Evolutionary conservation across 2,888 invertebrate genomes (phyloP), one percentile per base, ranked within the genome.

Genomic region (Diarsia rubi): DNA sequence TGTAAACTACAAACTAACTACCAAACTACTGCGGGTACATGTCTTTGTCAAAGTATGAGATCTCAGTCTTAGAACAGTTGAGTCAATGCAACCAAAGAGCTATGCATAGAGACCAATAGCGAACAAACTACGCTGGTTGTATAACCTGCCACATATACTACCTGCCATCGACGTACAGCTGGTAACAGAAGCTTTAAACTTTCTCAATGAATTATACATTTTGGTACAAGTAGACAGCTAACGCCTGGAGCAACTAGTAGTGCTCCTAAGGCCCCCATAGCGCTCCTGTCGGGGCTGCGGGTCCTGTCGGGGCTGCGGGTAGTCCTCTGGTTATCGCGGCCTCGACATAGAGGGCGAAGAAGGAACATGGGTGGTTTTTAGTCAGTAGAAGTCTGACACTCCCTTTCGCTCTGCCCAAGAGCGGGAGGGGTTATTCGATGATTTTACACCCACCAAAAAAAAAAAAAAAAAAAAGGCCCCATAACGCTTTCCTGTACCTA

Each of bases 161-260:
- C 52, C 54, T 73, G 54, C 73, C 42, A 31, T 60, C n/a, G n/a
- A 21, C 57, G 42, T 71, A 69, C 75, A 83, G 59, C 69, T 79
- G 71, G 59, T 60, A 44, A n/a, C 78, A 45, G 52, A 45, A 69
- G 66, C 69, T 75, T 54, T 19, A 62, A 79, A 83, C 75, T 82
- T 82, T 75, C 54, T 59, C 49, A 57, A 72, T 79, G 49, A 79
- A 71, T 70, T 82, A 82, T 74, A 65, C 44, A 68, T 82, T 66
- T 52, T 54, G 65, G 65, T 69, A 42, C 60, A 69, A 63, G 52
- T 27, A 59, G 60, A 71, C 69, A 45, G 57, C 14, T 54, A 73
- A 73, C 52, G 49, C 68, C 73, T 64, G 63, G 54, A 64, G 57
- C 78, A 64, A 82, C 77, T 73, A 66, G 70, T 57, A 37, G 45